A percentile compares a stretch with the other conserved stretches of the same genome.
Evolutionary conservation across 2,113 vertebrate species (phyloP).

Genomic region (Lichenostomus cassidix): DNA sequence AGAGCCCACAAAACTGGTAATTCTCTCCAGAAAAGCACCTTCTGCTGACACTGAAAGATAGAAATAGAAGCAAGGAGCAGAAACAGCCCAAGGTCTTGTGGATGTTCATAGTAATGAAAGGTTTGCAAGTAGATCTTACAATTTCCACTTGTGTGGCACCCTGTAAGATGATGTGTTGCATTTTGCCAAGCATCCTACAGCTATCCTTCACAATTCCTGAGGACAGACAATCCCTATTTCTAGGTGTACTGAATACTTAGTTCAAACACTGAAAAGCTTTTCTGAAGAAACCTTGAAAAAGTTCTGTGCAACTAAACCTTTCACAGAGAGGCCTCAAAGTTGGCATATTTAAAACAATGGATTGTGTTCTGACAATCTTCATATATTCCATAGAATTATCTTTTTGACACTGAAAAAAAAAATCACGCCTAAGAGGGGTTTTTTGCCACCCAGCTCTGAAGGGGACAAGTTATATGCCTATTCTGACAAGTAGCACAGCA

Average conservation of each 20-base stretch:
- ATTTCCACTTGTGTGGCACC: not conserved
- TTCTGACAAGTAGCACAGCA: not conserved
- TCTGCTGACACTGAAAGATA: not conserved
- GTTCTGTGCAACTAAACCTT: not conserved
- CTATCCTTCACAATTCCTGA: not conserved
- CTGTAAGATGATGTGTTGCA: fast-evolving
- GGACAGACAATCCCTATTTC: not conserved
- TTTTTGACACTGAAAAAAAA: not conserved
- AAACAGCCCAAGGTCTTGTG: not conserved
- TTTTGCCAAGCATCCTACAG: not conserved
- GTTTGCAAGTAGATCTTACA: not conserved
- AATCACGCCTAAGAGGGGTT: not conserved
- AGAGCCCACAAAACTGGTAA: not conserved
- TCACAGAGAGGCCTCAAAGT: not conserved
- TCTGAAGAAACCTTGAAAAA: not conserved
- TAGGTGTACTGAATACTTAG: not conserved
- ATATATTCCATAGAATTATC: not conserved
- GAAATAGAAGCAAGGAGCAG: not conserved
- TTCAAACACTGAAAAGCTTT: not conserved
- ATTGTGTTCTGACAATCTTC: not conserved
- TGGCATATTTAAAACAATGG: not conserved
- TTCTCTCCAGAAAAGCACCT: not conserved
- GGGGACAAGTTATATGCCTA: not conserved
- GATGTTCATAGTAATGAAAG: not conserved
- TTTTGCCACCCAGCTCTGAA: not conserved